Percentiles rank a stretch among this genome's conserved stretches.
These are phyloP conservation scores for Borostomias antarcticus DNA, from an alignment of 2,797 vertebrate genomes.

Conservation along the genomic window DNA sequence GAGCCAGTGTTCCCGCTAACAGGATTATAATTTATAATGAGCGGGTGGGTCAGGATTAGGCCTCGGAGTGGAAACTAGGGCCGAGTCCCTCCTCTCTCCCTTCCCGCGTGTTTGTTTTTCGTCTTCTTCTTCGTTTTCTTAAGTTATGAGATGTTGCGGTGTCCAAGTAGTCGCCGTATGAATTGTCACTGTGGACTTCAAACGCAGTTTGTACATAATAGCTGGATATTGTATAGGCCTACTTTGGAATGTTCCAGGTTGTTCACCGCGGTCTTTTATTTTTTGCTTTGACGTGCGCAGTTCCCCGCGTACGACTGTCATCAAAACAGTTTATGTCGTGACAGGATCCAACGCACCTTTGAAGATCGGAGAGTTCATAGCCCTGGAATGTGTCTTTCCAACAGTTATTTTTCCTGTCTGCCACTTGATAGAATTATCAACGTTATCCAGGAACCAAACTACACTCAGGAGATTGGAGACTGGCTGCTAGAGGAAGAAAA, in stretches of 20 bases:
- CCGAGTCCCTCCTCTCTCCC: background rate
- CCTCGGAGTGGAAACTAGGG: conserved; percentile 28
- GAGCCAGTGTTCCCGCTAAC: conserved; percentile 37
- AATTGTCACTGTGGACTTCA: background rate
- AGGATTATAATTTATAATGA: conserved; percentile 53
- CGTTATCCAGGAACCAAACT: background rate
- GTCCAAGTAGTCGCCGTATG: background rate
- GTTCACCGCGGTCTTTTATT: background rate
- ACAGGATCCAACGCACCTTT: too few relatives aligned
- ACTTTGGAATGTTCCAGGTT: background rate
- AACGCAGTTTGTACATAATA: too few relatives aligned
- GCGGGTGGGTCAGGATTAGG: conserved; percentile 46
- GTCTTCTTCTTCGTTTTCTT: background rate
- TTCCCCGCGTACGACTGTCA: background rate
- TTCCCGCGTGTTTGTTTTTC: conserved; percentile 1
- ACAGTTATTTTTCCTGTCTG: background rate
- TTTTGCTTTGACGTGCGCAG: background rate
- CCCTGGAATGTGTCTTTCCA: background rate
- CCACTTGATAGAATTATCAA: conserved; percentile 11
- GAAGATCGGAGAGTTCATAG: background rate
- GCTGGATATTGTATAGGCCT: background rate
- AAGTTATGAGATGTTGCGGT: background rate
- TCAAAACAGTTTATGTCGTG: background rate
- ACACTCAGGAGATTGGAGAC: background rate
- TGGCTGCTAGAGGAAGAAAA: background rate